Evolutionary conservation across 2,797 vertebrate species (phyloP), one percentile per base, ranked within the genome.

Genomic region (Huso huso): DNA sequence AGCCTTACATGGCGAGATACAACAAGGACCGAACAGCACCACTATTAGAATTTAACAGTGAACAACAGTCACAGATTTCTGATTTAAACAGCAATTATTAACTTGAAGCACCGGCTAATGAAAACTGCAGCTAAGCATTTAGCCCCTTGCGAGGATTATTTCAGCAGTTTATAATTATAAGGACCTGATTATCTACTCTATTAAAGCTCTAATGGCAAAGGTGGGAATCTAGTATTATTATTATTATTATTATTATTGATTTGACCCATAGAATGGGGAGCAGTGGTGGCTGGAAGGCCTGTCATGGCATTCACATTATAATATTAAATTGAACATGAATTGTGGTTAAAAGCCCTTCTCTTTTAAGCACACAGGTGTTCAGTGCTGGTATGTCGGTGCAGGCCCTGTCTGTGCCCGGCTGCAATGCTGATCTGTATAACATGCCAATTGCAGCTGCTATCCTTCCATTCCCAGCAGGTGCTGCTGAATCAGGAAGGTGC

Each of bases 91-190:
- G 86, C 87, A 91, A 92, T 91, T 89, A 90, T 87, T 91, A 90
- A 91, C 91, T 90, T 90, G 87, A 91, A 91, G 86, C 85, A 85
- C 81, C 79, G 83, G 83, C 87, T 92, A 92, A 94, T 93, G 92
- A 91, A 91, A 91, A 88, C 86, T 86, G 86, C 84, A 88, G 87
- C 87, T 84, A 88, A 87, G 86, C 87, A 87, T 89, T 92, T 94
- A 91, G 87, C 88, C 89, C 89, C 89, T 91, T 88, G 83, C 92
- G 89, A 89, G 82, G 88, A 86, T 89, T 87, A 90, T 89, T 90
- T 73, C 68, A 55, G 82, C 84, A 83, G 84, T 88, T 92, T 88
- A 88, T 92, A 93, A 92, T 92, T 89, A 90, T 82, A 81, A 85
- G 77, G 82, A 86, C 84, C 87, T 86, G 87, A 87, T 91, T 90